Evolutionary conservation across 2,797 vertebrate species (phyloP), one percentile per base, ranked within the genome.

Genomic region (Smutsia gigantea): DNA sequence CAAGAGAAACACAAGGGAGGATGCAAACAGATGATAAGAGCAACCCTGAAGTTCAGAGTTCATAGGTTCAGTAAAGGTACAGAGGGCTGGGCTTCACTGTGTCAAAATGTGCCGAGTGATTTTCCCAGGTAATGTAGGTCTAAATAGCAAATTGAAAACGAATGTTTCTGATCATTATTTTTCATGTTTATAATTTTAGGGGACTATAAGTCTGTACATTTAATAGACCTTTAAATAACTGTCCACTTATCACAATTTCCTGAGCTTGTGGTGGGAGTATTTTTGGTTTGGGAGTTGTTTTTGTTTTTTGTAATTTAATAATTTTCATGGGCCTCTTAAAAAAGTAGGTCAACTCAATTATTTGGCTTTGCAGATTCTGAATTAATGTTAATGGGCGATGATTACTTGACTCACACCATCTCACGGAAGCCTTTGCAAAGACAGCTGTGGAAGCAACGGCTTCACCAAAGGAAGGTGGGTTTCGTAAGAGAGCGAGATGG

Each of bases 211-310:
- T 63, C 75, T 39, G 15, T 77, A 37, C 84, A 87, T 92, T 82
- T 39, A 72, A 72, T 39, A 64, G n/a, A n/a, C 14, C 42, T 93
- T 94, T 82, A 95, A 94, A 84, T 71, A 95, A 95, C 42, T 69
- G n/a, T 85, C 68, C 39, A 75, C 4, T 37, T 39, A 55, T 14
- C 53, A 82, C 64, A 31, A 39, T 87, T 86, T 90, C 46, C 53
- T 94, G 57, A 78, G 74, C 21, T 89, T 59, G 19, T 34, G 31
- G 15, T 53, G 9, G 59, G 74, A 31, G 19, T 57, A 85, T 69
- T 95, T 46, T 75, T 81, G 23, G 68, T 88, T 42, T 55, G 69
- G 34, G n/a, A 78, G 25, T 82, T 14, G 34, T 31, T 75, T 89
- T 84, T 49, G 18, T 49, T 51, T 69, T n/a, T 75, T 19, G 51